Base-by-base conservation (phyloP, 2,797 vertebrate genomes). In the Melanotaenia maccullochi region DNA sequence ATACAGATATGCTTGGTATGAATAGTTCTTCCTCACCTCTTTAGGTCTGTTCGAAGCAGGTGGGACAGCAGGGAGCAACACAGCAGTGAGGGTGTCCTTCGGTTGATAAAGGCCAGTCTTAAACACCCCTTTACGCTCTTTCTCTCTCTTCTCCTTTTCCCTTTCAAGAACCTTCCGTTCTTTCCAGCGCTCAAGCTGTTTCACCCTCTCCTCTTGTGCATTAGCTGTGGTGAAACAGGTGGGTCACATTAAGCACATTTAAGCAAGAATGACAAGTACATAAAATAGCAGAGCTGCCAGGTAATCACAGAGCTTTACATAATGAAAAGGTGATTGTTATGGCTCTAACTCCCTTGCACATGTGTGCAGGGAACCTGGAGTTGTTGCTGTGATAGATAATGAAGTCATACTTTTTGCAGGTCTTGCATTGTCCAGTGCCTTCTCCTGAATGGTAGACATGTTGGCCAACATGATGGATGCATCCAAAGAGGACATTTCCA, bases 141-240 rank as follows among this genome's bases (percentile, higher is more conserved):
- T 96, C 42, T 96, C 95, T 40, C 96, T 90, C 63, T 94, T 96
- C 65, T 96, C 95, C 65, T 94, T 97, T 54, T 95, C 86, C 61
- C 94, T 97, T 54, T 95, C 86, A 2, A 97, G 94, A 7, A 94
- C 90, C 69, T 98, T 99, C 1, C 96, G 95, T 25, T 96, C 96
- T 77, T 97, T 98, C 90, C 96, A 99, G 49, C 96, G 96, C 58
- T 94, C 93, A 0, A 99, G 96, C 94, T 96, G 95, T 72, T 95
- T 95, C 69, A 85, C 52, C 66, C 96, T 93, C 42, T 96, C 89
- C 11, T 90, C 91, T 13, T 40, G 69, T 1, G 81, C 65, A 42
- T 33, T 58, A 75, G 87, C 96, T 94, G 75, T 30, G 32, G 32
- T 55, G 8, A 76, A 61, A 69, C 11, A 69, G 14, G 47, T 9